Evolutionary conservation across 2,797 vertebrate species (phyloP), one percentile per base, ranked within the genome.

Genomic region (Liparis tanakae): DNA sequence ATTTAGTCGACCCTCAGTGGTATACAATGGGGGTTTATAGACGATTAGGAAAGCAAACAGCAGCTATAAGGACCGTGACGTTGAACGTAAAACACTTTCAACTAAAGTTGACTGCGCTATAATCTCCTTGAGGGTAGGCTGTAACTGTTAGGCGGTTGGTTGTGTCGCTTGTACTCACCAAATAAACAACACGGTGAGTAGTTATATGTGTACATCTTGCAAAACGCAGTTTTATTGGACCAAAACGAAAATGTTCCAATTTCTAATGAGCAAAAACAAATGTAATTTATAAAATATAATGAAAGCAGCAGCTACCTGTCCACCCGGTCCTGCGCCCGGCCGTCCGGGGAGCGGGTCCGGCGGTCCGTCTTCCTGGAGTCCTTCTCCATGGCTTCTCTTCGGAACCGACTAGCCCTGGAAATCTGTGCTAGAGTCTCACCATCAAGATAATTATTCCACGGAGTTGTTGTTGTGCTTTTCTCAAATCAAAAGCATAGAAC

Each of bases 311-410:
- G 25, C 39, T 91, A 94, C 93, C 93, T 92, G 82, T 72, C 78
- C 53, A 93, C 82, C 68, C 94, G 20, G 56, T 91, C 87, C 62
- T 63, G 85, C 4, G 91, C 92, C 56, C 37, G 25, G 0, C 75
- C 78, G 50, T 46, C 70, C 66, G 43, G 25, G 25, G 25, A 30
- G 25, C 2, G 25, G 25, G 25, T 30, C 25, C 25, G 25, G 25
- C 25, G 25, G 25, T 30, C 25, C 4, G 15, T 51, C 44, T 71
- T 54, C 61, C 79, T 76, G 15, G n/a, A 77, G 44, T 70, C 76
- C 72, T 77, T 87, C 74, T 93, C 91, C 93, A 94, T 94, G 10
- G 14, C 68, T 41, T 6, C 43, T 70, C 59, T 30, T 46, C n/a
- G 44, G 33, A 66, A 70, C 44, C 71, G 10, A 34, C n/a, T 50